A percentile compares a stretch with the other conserved stretches of the same genome.
These are phyloP conservation scores for Linepithema humile DNA, from an alignment of 1,140 invertebrate genomes.

Conservation along the genomic window DNA sequence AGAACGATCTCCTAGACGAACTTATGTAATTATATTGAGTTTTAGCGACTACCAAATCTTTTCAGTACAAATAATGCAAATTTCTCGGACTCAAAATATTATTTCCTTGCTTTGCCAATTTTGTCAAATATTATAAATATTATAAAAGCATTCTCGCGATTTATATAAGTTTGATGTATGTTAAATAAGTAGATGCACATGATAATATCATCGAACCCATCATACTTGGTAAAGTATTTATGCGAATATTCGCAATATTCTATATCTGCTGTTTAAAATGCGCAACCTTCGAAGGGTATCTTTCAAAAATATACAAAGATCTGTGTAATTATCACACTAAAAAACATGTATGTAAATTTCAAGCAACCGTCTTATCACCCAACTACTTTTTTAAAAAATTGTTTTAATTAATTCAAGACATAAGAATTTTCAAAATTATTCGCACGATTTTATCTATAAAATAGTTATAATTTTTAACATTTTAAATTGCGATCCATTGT, in stretches of 20 bases:
- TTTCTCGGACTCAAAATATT: too few species aligned
- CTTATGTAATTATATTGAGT: conserved; percentile 10
- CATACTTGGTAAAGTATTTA: not conserved
- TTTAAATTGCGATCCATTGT: not conserved
- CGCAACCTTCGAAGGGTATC: not conserved
- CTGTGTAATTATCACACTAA: not conserved
- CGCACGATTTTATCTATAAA: not conserved
- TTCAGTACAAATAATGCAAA: not conserved
- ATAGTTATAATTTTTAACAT: not conserved
- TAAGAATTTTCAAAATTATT: not conserved
- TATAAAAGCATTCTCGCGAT: not conserved
- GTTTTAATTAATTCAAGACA: not conserved
- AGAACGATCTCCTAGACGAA: conserved; percentile 2
- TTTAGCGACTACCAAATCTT: not conserved
- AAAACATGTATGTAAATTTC: not conserved
- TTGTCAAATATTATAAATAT: too few species aligned
- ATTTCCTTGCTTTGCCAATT: too few species aligned
- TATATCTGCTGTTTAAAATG: not conserved
- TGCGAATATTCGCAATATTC: not conserved
- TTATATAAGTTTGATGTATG: not conserved
- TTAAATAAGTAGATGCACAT: not conserved
- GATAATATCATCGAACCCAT: not conserved
- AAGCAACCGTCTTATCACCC: not conserved
- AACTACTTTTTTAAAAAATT: not conserved
- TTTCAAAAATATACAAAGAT: not conserved